phyloP scores from a whole-genome alignment of 2,888 invertebrate genomes.

The Caenorhabditis becei region DNA sequence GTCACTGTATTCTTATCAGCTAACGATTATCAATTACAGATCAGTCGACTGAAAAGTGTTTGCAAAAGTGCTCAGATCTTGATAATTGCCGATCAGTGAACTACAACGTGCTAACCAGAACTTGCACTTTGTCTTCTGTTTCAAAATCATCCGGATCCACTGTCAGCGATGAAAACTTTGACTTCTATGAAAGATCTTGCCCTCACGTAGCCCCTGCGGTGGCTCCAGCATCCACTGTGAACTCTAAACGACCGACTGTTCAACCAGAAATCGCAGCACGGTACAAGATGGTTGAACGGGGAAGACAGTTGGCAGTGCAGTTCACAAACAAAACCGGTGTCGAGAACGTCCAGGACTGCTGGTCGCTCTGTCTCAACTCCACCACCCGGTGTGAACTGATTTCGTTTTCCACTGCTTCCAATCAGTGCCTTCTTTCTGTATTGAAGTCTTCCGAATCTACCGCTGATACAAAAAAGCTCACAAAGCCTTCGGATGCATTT shows the following conservation, averaged over 20 bases:
- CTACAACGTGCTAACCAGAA: constrained; percentile 65
- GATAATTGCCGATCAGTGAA: constrained; percentile 72
- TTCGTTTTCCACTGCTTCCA: constrained; percentile 37
- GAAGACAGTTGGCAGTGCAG: constrained; percentile 27
- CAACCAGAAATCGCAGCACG: constrained; percentile 39
- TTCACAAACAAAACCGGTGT: constrained; percentile 42
- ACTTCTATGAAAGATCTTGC: constrained; percentile 75
- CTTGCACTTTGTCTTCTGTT: constrained; percentile 51
- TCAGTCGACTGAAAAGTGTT: constrained; percentile 64
- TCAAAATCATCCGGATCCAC: constrained; percentile 30
- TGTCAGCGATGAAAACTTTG: constrained; percentile 68
- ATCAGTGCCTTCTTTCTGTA: constrained; percentile 34
- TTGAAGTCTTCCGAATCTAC: constrained; percentile 5
- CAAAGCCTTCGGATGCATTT: constrained; percentile 38
- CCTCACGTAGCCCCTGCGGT: constrained; percentile 21
- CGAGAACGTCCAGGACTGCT: constrained; percentile 57
- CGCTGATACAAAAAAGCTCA: background rate
- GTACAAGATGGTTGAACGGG: constrained; percentile 45
- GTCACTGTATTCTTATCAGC: too few species aligned
- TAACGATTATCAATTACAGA: constrained; percentile 35
- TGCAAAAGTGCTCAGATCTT: constrained; percentile 68
- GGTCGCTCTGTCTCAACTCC: constrained; percentile 49
- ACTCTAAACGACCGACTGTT: constrained; percentile 32
- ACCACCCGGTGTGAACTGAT: constrained; percentile 28
- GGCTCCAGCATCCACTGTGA: constrained; percentile 19